Base-by-base conservation (phyloP, 2,888 invertebrate species). In the Ypsolopha scabrella region DNA sequence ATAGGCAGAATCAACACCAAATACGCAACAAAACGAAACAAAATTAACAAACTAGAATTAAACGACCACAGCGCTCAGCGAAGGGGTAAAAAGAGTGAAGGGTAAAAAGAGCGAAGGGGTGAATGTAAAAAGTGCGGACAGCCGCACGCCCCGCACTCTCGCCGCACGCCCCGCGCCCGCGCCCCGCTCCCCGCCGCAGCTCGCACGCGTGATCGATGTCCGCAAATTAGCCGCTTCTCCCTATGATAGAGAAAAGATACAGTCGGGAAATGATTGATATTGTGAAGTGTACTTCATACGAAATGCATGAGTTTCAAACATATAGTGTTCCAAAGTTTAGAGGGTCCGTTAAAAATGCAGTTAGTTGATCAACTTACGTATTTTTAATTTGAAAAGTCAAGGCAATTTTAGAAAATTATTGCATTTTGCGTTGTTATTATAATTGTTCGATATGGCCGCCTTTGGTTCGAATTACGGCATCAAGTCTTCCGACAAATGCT, bases 161-260 rank as follows among this genome's bases (percentile, higher is more conserved):
- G 7, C 11, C 38, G 38, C 14, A 24, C n/a, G 14, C 36, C 45
- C 14, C 2, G 11, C 38, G 14, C 43, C n/a, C 14, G 11, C n/a
- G 14, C 36, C 45, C 14, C 2, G 11, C 38, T 3, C 24, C 4
- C 24, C 24, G 24, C 24, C 24, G 24, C 24, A 24, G 24, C 4
- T 24, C 39, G 51, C 48, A 36, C 43, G 35, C 54, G 68, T 73
- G 72, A 73, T 73, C 70, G 70, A 73, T 72, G 72, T 64, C 69
- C 69, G 60, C 72, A 72, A 73, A 73, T 73, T 73, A 73, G 70
- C 70, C 63, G 55, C 63, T 64, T 64, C 53, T 54, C 58, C 58
- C 53, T 52, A 56, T 34, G 45, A n/a, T 9, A 4, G 10, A 9
- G 7, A 9, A n/a, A n/a, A 34, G 34, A 7, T 47, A 37, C 9